Conservation (phyloP, 2,113 vertebrate species). For the Cynocephalus volans region DNA sequence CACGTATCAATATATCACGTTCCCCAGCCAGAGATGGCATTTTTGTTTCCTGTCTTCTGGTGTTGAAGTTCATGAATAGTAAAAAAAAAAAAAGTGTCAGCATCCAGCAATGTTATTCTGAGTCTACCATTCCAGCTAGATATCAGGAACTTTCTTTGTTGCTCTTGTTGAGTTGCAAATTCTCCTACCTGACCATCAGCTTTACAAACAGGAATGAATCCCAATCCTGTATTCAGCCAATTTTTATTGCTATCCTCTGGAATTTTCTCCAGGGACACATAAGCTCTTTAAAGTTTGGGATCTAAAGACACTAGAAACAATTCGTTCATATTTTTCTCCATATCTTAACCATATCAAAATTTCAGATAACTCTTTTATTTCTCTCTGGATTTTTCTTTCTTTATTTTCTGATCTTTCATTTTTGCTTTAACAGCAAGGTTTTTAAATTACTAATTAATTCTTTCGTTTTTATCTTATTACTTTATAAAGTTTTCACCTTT, state of each 20-base stretch:
- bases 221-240: not conserved
- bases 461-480: not conserved
- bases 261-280: not conserved
- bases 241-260: not conserved
- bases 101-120: not conserved
- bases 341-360: not conserved
- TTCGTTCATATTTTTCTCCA: not conserved
- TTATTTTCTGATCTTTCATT: not conserved
- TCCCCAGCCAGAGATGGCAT: rapidly evolving
- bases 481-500: not conserved
- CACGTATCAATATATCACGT: not conserved
- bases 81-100: not conserved
- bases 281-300: not conserved
- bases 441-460: not conserved
- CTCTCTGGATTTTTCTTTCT: not conserved
- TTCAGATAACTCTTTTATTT: not conserved
- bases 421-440: not conserved
- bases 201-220: not conserved
- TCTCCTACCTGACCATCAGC: not conserved
- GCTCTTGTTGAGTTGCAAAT: not conserved
- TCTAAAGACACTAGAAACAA: not conserved
- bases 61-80: not conserved
- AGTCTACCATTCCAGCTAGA: not conserved
- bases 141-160: not conserved
- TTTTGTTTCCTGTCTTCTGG: not conserved